Percentiles rank a stretch among this genome's conserved stretches.
Evolutionary conservation across 1,140 invertebrate genomes (phyloP).

Genomic region (Drosophila lini): DNA sequence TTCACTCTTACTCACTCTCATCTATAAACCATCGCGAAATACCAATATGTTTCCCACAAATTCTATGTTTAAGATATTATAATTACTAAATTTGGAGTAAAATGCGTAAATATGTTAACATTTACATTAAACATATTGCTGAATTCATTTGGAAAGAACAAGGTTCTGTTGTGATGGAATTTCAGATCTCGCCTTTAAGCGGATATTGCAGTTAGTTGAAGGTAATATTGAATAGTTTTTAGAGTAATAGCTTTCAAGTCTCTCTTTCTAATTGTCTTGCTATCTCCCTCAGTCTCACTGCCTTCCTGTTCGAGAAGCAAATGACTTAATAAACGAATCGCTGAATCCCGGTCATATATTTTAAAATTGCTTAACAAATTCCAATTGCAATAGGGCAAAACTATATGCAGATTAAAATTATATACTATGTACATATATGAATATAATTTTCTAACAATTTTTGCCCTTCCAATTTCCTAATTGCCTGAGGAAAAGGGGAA

Average conservation of each 20-base stretch:
- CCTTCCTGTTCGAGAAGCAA: background rate
- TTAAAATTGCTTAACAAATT: background rate
- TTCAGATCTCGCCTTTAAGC: background rate
- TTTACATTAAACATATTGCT: conserved; percentile 9
- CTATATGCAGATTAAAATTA: background rate
- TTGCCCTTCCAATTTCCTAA: conserved; percentile 2
- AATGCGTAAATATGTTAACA: conserved; percentile 18
- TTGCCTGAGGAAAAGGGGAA: background rate
- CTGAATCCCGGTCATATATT: background rate
- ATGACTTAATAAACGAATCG: background rate
- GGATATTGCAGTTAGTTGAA: background rate
- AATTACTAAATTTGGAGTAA: conserved; percentile 23
- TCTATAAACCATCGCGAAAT: conserved; percentile 32
- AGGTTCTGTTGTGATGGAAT: background rate
- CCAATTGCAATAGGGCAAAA: background rate
- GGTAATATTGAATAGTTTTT: background rate
- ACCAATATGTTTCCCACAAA: conserved; percentile 21
- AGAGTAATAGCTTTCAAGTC: background rate
- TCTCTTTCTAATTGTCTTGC: background rate
- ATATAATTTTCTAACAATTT: background rate
- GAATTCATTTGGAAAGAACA: background rate
- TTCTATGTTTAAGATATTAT: conserved; percentile 17
- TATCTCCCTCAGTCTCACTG: background rate
- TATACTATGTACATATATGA: background rate
- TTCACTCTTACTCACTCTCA: conserved; percentile 16